phyloP scores from a whole-genome alignment of 2,888 invertebrate species.

The Acleris cristana region DNA sequence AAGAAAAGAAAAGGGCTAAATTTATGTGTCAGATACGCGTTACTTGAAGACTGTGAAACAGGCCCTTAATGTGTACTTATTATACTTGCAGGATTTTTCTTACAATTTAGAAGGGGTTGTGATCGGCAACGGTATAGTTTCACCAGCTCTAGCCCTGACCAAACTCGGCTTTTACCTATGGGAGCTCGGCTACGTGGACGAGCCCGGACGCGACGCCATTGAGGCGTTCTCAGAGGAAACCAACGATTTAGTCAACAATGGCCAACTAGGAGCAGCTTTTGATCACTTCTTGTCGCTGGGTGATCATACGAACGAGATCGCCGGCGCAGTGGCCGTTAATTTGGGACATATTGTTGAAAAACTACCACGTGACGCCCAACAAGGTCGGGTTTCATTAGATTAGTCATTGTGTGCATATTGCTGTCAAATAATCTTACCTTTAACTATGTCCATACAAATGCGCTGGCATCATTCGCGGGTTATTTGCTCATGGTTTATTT shows the following conservation, averaged over 20 bases:
- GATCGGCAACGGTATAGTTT: slow-evolving; percentile 93
- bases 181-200: slow-evolving; percentile 86
- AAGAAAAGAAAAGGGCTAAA: too few species aligned
- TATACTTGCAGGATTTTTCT: slow-evolving; percentile 72
- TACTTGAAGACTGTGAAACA: too few species aligned
- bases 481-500: too few species aligned
- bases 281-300: slow-evolving; percentile 86
- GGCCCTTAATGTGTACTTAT: background rate
- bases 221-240: slow-evolving; percentile 80
- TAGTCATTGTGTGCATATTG: slow-evolving; percentile 16
- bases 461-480: too few species aligned
- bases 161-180: slow-evolving; percentile 74
- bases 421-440: too few species aligned
- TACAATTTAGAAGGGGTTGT: slow-evolving; percentile 89
- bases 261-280: slow-evolving; percentile 84
- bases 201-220: slow-evolving; percentile 83
- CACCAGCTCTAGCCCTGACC: slow-evolving; percentile 81
- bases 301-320: slow-evolving; percentile 79
- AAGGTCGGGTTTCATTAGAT: slow-evolving; percentile 18
- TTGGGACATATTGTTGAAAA: slow-evolving; percentile 72
- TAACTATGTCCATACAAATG: too few species aligned
- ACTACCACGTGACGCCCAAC: slow-evolving; percentile 45
- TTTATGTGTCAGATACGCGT: too few species aligned
- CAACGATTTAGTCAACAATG: slow-evolving; percentile 74
- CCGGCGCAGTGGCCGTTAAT: slow-evolving; percentile 89